Conservation (phyloP, 2,113 vertebrate genomes). For the Regulus satrapa region DNA sequence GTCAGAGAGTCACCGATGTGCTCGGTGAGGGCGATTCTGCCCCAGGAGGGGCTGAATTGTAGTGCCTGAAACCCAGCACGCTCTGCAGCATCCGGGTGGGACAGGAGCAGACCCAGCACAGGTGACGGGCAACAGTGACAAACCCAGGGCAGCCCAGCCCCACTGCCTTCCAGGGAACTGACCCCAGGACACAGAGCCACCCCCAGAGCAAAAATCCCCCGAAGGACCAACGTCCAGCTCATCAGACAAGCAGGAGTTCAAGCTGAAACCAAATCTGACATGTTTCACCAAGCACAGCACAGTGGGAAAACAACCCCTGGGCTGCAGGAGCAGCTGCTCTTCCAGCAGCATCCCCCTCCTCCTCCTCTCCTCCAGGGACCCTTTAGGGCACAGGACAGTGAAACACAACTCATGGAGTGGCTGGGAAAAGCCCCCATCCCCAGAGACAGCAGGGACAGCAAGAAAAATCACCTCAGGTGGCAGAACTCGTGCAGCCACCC, state of each 20-base stretch:
- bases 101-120: background rate
- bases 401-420: background rate
- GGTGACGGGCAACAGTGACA: background rate
- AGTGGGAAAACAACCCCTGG: background rate
- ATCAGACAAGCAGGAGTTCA: background rate
- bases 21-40: background rate
- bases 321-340: background rate
- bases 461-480: background rate
- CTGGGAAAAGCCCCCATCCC: background rate
- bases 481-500: background rate
- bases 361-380: background rate
- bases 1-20: background rate
- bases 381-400: rapidly evolving
- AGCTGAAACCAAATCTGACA: background rate
- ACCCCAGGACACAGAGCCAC: background rate
- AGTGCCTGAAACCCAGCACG: rapidly evolving
- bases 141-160: background rate
- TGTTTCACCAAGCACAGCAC: background rate
- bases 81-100: background rate
- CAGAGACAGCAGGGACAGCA: background rate
- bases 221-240: rapidly evolving
- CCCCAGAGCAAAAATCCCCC: background rate
- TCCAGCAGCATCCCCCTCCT: background rate
- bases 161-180: rapidly evolving
- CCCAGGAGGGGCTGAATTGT: background rate